A percentile compares a stretch with the other conserved stretches of the same genome.
Evolutionary conservation across 1,140 invertebrate genomes (phyloP).

Genomic region (Drosophila tristis): DNA sequence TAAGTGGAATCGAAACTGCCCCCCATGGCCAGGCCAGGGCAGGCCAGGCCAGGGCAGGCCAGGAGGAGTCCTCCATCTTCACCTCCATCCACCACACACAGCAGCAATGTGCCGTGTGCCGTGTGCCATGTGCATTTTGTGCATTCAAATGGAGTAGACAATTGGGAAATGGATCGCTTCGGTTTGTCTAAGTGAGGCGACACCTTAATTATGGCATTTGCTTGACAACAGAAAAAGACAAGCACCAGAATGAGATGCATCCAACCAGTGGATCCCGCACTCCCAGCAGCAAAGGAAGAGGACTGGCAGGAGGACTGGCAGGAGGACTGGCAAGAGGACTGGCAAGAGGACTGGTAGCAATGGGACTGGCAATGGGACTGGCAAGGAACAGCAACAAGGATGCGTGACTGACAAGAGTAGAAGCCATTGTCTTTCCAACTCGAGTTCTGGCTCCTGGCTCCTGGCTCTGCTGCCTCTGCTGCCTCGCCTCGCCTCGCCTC

Average conservation of each 20-base stretch:
- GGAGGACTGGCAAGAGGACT: too few relatives aligned
- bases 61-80: background rate
- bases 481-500: too few relatives aligned
- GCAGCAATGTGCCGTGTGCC: background rate
- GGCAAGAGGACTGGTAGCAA: too few relatives aligned
- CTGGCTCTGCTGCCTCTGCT: too few relatives aligned
- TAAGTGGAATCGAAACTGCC: conserved; percentile 46
- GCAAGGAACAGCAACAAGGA: conserved; percentile 20
- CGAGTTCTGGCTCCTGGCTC: too few relatives aligned
- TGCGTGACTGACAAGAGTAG: conserved; percentile 50
- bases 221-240: conserved; percentile 6
- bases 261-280: too few relatives aligned
- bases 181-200: conserved; percentile 39
- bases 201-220: conserved; percentile 74
- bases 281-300: too few relatives aligned
- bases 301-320: too few relatives aligned
- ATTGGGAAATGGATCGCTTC: conserved; percentile 34
- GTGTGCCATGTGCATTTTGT: conserved; percentile 7
- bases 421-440: conserved; percentile 24
- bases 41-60: too few relatives aligned
- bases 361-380: too few relatives aligned
- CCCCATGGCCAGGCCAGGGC: conserved; percentile 7
- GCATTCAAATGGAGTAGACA: conserved; percentile 7
- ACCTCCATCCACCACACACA: too few relatives aligned
- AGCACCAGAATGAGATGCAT: background rate